phyloP scores from a whole-genome alignment of 2,113 vertebrate species.

The Hymenochirus boettgeri region DNA sequence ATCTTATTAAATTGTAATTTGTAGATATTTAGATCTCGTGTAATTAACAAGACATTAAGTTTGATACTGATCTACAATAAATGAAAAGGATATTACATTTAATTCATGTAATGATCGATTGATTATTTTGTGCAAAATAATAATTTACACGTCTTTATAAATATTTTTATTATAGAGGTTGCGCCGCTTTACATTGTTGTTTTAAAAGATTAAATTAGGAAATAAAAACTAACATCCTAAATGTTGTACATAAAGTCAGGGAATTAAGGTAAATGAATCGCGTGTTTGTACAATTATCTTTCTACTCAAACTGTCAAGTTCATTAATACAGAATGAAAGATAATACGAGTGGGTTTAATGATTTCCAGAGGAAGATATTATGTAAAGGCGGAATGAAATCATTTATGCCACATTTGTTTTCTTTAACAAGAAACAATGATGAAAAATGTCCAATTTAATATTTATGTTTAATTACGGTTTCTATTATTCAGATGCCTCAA shows the following conservation, averaged over 20 bases:
- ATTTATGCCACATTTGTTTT: constrained; percentile 22
- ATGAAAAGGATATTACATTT: too few relatives aligned
- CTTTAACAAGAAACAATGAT: constrained; percentile 25
- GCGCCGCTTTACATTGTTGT: too few relatives aligned
- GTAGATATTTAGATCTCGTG: too few relatives aligned
- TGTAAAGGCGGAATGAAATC: constrained; percentile 15
- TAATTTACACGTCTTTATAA: too few relatives aligned
- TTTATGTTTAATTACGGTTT: constrained; percentile 11
- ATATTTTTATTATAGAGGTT: too few relatives aligned
- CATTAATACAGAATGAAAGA: not conserved
- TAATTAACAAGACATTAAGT: too few relatives aligned
- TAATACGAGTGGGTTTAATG: constrained; percentile 17
- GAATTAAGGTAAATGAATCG: not conserved
- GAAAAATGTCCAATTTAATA: constrained; percentile 17
- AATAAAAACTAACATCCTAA: too few relatives aligned
- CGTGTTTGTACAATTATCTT: not conserved
- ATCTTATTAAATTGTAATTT: too few relatives aligned
- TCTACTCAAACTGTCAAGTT: not conserved
- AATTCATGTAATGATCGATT: too few relatives aligned
- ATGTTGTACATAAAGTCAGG: not conserved
- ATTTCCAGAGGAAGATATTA: constrained; percentile 23
- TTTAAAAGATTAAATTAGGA: too few relatives aligned
- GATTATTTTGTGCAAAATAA: too few relatives aligned
- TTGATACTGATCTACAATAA: too few relatives aligned
- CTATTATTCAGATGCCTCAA: constrained; percentile 1